phyloP scores from a whole-genome alignment of 2,797 vertebrate genomes.

The Falco concolor region DNA sequence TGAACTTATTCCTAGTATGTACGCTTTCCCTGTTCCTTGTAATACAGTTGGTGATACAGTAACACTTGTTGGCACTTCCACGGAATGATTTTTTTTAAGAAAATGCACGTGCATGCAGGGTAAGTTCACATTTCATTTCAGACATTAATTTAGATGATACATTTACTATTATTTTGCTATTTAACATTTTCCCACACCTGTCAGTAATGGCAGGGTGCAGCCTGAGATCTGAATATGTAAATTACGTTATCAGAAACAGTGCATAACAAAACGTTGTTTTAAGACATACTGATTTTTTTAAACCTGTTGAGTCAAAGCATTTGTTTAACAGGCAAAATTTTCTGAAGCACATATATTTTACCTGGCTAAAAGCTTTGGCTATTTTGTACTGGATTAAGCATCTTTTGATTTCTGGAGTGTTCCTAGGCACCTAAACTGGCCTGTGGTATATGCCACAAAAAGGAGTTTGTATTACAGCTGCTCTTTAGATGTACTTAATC shows the following conservation, averaged over 20 bases:
- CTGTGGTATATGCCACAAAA: neutral
- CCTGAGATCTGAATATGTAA: neutral
- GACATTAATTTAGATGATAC: neutral
- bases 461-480: neutral
- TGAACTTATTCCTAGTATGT: neutral
- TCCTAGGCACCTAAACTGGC: neutral
- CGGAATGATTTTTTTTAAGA: neutral
- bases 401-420: fast-evolving
- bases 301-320: neutral
- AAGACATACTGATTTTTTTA: neutral
- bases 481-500: neutral
- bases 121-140: neutral
- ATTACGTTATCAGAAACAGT: neutral
- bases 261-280: neutral
- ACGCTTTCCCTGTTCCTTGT: neutral
- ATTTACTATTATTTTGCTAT: neutral
- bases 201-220: neutral
- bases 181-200: neutral
- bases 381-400: neutral
- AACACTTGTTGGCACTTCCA: neutral
- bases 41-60: neutral
- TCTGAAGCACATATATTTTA: neutral
- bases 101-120: neutral
- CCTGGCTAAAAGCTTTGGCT: neutral
- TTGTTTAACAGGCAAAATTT: neutral